Conservation (phyloP, 2,113 vertebrate species). For the Bufo bufo region DNA sequence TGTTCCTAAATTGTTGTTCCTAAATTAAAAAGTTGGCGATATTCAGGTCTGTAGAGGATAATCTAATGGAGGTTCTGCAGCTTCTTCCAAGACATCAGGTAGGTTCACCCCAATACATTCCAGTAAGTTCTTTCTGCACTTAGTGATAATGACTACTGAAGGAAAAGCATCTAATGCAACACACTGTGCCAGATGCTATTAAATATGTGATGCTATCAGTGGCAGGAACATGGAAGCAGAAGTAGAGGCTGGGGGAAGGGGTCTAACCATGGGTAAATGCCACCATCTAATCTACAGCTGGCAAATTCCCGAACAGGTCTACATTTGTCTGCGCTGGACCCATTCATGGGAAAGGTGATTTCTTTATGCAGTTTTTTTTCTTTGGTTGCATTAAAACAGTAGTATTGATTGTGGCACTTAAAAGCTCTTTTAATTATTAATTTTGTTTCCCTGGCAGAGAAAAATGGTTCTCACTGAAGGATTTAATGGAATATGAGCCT, state of each 20-base stretch:
- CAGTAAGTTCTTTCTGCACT: neutral
- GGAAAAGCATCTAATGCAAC: neutral
- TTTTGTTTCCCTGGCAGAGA: slow-evolving; percentile 37
- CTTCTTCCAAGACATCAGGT: neutral
- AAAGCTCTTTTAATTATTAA: slow-evolving; percentile 41
- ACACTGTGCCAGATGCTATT: neutral
- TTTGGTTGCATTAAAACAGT: slow-evolving; percentile 19
- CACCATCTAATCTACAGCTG: neutral
- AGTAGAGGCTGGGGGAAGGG: neutral
- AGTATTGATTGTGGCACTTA: slow-evolving; percentile 42
- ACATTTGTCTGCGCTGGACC: slow-evolving; percentile 1
- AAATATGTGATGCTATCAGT: neutral
- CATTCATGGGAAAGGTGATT: neutral
- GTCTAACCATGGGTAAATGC: neutral
- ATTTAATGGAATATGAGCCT: slow-evolving; percentile 31
- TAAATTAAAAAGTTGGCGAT: neutral
- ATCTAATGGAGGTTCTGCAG: neutral
- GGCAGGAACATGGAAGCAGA: neutral
- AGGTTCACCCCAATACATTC: neutral
- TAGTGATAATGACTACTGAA: neutral
- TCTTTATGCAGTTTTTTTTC: slow-evolving; percentile 6
- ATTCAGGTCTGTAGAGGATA: neutral
- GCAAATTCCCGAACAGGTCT: neutral
- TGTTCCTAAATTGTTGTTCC: neutral
- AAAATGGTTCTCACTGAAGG: slow-evolving; percentile 30